Conservation (phyloP, 1,140 invertebrate genomes). For the Scylla paramamosain region DNA sequence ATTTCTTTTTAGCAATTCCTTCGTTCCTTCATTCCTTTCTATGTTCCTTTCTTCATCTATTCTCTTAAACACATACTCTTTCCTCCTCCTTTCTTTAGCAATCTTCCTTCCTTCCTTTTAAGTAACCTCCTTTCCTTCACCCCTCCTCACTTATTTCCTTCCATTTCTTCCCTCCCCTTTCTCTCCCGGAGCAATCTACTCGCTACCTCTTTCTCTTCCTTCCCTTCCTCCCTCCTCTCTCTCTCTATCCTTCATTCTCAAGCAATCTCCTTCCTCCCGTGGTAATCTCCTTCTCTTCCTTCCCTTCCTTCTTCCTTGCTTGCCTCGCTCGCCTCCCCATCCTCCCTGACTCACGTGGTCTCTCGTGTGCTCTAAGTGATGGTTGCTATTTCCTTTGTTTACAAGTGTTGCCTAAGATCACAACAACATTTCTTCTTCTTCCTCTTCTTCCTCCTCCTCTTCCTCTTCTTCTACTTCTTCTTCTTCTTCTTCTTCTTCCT, state of each 20-base stretch:
- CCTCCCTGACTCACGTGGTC: neutral
- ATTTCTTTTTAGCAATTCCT: too few species aligned
- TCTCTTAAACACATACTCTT: too few species aligned
- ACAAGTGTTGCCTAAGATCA: neutral
- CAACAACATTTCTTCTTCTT: neutral
- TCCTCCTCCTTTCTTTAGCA: too few species aligned
- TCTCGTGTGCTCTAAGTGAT: neutral
- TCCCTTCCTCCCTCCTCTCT: neutral
- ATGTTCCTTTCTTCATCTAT: too few species aligned
- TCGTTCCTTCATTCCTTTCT: too few species aligned
- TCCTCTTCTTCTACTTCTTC: neutral
- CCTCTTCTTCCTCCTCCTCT: neutral
- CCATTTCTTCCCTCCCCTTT: neutral
- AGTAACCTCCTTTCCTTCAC: neutral
- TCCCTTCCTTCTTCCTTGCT: neutral
- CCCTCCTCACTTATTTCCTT: neutral
- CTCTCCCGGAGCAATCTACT: neutral
- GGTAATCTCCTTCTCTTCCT: neutral
- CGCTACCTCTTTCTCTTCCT: neutral
- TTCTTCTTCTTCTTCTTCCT: neutral
- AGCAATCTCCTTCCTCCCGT: neutral
- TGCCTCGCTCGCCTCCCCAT: neutral
- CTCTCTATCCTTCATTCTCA: neutral
- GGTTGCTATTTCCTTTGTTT: neutral
- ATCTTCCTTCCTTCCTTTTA: too few species aligned